Evolutionary conservation across 1,140 invertebrate species (phyloP), one percentile per base, ranked within the genome.

Genomic region (Calosoma granatense): DNA sequence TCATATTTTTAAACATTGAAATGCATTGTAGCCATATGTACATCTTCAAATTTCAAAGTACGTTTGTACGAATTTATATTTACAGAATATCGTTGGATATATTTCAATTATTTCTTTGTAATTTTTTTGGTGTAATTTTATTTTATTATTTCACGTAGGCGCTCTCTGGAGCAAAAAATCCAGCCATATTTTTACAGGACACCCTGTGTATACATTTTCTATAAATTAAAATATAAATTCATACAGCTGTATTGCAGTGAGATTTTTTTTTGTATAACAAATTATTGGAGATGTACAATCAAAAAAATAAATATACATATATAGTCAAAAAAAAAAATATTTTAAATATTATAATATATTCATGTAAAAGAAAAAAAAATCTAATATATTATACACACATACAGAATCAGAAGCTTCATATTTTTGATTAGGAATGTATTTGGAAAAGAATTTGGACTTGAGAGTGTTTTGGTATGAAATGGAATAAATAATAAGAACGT

Each of bases 211-310:
- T n/a, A n/a, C n/a, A n/a, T n/a, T n/a, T n/a, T n/a, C n/a, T n/a
- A n/a, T n/a, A n/a, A n/a, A n/a, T n/a, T n/a, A n/a, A 36, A 36
- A 36, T 36, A 36, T 36, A 36, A 36, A 36, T 36, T 36, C n/a
- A 36, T n/a, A n/a, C n/a, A 36, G n/a, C 6, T 36, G 6, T 36
- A 36, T 36, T 36, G 26, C 26, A 36, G 26, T 36, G 26, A 36
- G 26, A 36, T 36, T 36, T 36, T 36, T 36, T 36, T 36, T n/a
- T n/a, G n/a, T n/a, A n/a, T 36, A n/a, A 9, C 6, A 36, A 36
- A 36, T 36, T 36, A 9, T 36, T 6, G 26, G n/a, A 36, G 26
- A 36, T 36, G 26, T 36, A 36, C 26, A 36, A 6, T 9, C 6
- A 36, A 36, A 36, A 36, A 36, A 36, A 36, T 6, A 9, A n/a